phyloP scores from a whole-genome alignment of 2,888 invertebrate species.

The Rapana venosa region DNA sequence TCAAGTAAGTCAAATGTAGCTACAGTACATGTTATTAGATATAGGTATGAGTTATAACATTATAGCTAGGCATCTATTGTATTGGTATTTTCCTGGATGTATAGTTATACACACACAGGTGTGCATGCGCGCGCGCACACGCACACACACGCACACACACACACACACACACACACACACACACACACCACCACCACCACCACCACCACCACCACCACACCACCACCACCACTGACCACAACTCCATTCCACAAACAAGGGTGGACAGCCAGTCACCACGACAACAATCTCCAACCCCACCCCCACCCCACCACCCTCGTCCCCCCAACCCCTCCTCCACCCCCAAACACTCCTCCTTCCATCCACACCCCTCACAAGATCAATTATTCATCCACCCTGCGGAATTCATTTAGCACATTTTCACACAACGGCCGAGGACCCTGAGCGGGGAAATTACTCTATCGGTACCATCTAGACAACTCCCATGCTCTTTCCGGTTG shows the following conservation, averaged over 20 bases:
- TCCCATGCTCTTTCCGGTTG: slow-evolving; percentile 27
- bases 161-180: not conserved
- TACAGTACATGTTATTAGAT: too few species aligned
- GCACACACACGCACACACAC: not conserved
- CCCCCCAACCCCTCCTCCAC: too few species aligned
- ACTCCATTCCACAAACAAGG: not conserved
- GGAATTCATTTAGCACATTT: slow-evolving; percentile 35
- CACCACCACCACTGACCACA: not conserved
- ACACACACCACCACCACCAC: not conserved
- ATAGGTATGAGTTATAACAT: too few species aligned
- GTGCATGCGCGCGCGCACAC: not conserved
- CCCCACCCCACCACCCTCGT: too few species aligned
- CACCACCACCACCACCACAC: too few species aligned
- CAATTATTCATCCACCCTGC: slow-evolving; percentile 33
- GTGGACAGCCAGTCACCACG: not conserved
- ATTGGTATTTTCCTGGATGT: too few species aligned
- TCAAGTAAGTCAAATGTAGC: too few species aligned
- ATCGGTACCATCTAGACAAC: not conserved
- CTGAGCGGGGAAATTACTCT: slow-evolving; percentile 37
- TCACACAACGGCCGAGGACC: slow-evolving; percentile 18
- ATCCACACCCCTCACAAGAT: not conserved
- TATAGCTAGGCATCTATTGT: too few species aligned
- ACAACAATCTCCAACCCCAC: not conserved
- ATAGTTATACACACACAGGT: too few species aligned
- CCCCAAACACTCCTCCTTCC: too few species aligned